phyloP scores from a whole-genome alignment of 2,797 vertebrate species.

The Eospalax fontanierii region DNA sequence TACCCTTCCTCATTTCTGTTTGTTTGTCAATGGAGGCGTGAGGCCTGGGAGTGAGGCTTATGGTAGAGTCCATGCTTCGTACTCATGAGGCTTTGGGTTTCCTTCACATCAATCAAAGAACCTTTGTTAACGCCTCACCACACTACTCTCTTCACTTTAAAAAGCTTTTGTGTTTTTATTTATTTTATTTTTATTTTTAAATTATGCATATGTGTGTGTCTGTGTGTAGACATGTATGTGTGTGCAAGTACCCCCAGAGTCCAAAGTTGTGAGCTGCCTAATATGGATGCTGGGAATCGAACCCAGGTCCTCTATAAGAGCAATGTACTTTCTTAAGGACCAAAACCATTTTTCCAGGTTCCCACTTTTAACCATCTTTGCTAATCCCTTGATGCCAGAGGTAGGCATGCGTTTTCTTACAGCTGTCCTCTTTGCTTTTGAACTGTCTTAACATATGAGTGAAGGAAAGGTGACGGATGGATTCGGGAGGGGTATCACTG shows the following conservation, averaged over 20 bases:
- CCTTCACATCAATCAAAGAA: neutral
- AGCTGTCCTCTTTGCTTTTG: conserved; percentile 46
- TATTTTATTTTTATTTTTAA: too few relatives aligned
- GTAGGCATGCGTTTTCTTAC: neutral
- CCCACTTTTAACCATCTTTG: neutral
- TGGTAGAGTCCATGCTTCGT: neutral
- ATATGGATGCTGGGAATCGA: too few relatives aligned
- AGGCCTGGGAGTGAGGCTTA: neutral
- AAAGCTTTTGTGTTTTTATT: too few relatives aligned
- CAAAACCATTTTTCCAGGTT: too few relatives aligned
- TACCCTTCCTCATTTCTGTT: neutral
- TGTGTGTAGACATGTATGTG: too few relatives aligned
- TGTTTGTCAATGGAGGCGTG: neutral
- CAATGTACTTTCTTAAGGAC: too few relatives aligned
- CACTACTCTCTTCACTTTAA: neutral
- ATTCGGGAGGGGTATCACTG: conserved; percentile 50
- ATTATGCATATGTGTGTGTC: too few relatives aligned
- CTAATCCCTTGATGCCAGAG: neutral
- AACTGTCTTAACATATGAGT: conserved; percentile 18
- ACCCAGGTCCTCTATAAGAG: too few relatives aligned
- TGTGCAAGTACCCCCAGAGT: too few relatives aligned
- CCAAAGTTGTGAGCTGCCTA: too few relatives aligned
- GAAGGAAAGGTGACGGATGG: conserved; percentile 68
- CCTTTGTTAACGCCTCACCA: neutral
- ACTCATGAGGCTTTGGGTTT: neutral